phyloP scores from a whole-genome alignment of 2,113 vertebrate genomes.

The Noturus placidus region DNA sequence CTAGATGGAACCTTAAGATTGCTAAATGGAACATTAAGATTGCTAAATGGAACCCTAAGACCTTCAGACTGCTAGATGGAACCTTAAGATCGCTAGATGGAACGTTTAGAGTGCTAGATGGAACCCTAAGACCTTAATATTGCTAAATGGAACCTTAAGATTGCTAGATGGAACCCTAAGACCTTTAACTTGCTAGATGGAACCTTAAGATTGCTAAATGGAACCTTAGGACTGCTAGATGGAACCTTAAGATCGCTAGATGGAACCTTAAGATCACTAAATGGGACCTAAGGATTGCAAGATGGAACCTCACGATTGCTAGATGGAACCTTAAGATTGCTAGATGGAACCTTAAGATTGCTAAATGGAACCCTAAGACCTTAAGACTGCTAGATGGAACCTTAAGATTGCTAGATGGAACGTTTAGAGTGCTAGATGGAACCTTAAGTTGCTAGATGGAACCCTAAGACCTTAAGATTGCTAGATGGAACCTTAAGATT shows the following conservation, averaged over 20 bases:
- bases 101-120: background rate
- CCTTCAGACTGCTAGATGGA: background rate
- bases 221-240: background rate
- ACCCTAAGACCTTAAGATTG: background rate
- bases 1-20: background rate
- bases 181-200: background rate
- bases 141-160: background rate
- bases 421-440: background rate
- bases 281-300: background rate
- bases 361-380: background rate
- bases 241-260: background rate
- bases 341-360: background rate
- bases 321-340: background rate
- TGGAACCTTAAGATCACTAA: background rate
- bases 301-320: background rate
- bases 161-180: background rate
- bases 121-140: background rate
- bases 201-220: background rate
- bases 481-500: no score
- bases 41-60: background rate
- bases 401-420: background rate
- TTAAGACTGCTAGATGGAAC: background rate
- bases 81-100: background rate
- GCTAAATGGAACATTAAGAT: background rate
- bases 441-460: background rate